Evolutionary conservation across 2,888 invertebrate species (phyloP), one percentile per base, ranked within the genome.

Genomic region (Horisme vitalbata): DNA sequence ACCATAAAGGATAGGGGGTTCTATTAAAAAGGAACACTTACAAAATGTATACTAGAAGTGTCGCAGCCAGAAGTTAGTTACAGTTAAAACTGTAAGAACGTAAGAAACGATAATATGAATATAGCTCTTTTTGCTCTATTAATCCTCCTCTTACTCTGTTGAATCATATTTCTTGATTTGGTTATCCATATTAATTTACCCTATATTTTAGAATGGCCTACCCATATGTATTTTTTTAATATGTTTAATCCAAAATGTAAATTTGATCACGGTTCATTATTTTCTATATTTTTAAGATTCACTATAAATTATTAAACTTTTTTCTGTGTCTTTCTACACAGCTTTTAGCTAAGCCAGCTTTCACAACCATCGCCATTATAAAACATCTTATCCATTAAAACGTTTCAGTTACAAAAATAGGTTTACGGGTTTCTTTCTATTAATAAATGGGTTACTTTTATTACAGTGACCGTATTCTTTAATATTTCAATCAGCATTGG

Each of bases 291-390:
- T 35, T 34, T 6, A n/a, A 3, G 20, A n/a, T 21, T 14, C 28
- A 18, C 13, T n/a, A n/a, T n/a, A n/a, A n/a, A n/a, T n/a, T n/a
- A n/a, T n/a, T n/a, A n/a, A n/a, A n/a, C n/a, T n/a, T n/a, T n/a
- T 64, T 64, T 67, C 61, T 58, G 61, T 51, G 58, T 44, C 51
- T 45, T 41, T 23, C 41, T 44, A 52, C 15, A 32, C 33, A 37
- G 45, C 38, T 55, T 43, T 53, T 28, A 34, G 14, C 27, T 45
- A 28, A 24, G 24, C 38, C 44, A 44, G 49, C 51, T 52, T 48
- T 52, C 41, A 41, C 28, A 34, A 45, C 43, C 12, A 12, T 18
- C 26, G 10, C 7, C 9, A 43, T 52, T 33, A 36, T 49, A 20
- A 18, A 30, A 28, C 31, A 27, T 44, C 41, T 52, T 34, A 37